Percentiles rank a stretch among this genome's conserved stretches.
These are phyloP conservation scores for Argyrosomus japonicus DNA, from an alignment of 2,113 vertebrate genomes.

Conservation along the genomic window DNA sequence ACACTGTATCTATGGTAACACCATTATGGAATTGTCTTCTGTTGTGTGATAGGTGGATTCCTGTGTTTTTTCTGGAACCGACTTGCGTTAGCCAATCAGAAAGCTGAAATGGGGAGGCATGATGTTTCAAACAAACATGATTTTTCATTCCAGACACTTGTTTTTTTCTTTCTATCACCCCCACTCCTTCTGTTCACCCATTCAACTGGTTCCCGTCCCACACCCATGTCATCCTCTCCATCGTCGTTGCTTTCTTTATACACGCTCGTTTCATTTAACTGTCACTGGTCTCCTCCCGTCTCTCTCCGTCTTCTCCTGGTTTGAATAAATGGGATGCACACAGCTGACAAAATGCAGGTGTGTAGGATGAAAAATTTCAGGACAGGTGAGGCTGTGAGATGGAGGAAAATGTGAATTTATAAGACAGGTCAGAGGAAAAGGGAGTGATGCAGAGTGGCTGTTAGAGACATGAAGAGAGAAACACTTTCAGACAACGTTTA, in stretches of 20 bases:
- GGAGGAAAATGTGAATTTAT: not conserved
- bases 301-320: not conserved
- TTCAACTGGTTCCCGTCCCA: constrained; percentile 34
- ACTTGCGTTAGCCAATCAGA: constrained; percentile 58
- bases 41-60: constrained; percentile 42
- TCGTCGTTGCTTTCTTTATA: constrained; percentile 2
- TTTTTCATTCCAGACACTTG: constrained; percentile 43
- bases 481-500: not conserved
- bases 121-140: constrained; percentile 50
- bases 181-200: constrained; percentile 35
- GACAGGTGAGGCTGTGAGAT: not conserved
- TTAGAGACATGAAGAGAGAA: not conserved
- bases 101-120: not conserved
- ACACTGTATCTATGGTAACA: constrained; percentile 63
- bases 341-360: not conserved
- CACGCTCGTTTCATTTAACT: not conserved
- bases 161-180: constrained; percentile 6
- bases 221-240: not conserved
- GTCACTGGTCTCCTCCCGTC: too few relatives aligned
- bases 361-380: not conserved
- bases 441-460: not conserved
- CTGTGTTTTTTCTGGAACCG: constrained; percentile 50
- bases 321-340: not conserved
- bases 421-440: not conserved
- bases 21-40: constrained; percentile 13